phyloP scores from a whole-genome alignment of 2,113 vertebrate species.

The Physeter macrocephalus region DNA sequence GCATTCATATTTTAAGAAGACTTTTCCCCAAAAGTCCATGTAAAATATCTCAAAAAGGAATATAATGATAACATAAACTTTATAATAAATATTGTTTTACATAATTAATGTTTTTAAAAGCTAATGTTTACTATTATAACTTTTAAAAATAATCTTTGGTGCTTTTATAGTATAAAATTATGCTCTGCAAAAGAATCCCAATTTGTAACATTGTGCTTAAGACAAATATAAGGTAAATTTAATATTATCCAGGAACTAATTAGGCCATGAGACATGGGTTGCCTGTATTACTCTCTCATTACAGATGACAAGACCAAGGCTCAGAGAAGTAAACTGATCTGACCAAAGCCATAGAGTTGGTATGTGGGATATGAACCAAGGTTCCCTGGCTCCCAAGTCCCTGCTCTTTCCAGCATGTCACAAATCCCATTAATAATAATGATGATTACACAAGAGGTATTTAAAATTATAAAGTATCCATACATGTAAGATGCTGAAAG shows the following conservation, averaged over 20 bases:
- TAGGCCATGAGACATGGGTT: background rate
- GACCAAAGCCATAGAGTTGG: background rate
- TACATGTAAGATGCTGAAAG: background rate
- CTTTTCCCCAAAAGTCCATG: background rate
- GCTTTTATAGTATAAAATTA: background rate
- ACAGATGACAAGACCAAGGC: background rate
- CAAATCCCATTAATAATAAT: background rate
- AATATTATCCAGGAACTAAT: background rate
- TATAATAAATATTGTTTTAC: background rate
- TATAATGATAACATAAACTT: background rate
- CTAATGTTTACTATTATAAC: background rate
- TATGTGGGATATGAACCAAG: background rate
- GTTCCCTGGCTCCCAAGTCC: background rate
- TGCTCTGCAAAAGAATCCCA: background rate
- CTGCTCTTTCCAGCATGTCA: background rate
- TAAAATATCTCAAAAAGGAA: constrained; percentile 18
- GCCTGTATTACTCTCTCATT: background rate
- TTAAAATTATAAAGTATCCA: background rate
- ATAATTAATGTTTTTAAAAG: background rate
- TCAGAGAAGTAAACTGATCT: background rate
- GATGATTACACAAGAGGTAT: background rate
- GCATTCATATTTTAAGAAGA: background rate
- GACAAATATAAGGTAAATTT: background rate
- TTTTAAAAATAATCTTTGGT: background rate
- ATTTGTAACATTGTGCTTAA: background rate